These are phyloP conservation scores for Isurus oxyrinchus DNA, from an alignment of 2,113 vertebrate species.

Conservation along the genomic window DNA sequence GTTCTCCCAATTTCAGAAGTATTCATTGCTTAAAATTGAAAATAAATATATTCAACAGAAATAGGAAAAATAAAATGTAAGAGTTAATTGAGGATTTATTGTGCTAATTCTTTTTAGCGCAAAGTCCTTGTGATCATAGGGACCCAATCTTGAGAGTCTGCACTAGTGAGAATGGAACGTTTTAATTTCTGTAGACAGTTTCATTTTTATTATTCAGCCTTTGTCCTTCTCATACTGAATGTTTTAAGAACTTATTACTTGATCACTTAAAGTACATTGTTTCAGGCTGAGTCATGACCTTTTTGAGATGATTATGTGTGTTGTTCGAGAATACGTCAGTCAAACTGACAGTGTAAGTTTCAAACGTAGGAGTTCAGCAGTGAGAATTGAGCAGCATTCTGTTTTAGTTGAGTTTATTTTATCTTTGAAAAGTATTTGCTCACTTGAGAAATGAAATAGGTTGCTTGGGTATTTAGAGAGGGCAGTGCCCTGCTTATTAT, in stretches of 20 bases:
- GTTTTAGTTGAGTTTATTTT: neutral
- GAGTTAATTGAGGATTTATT: neutral
- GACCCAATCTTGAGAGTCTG: neutral
- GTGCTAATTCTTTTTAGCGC: neutral
- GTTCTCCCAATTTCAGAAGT: too few species aligned
- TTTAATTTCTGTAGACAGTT: neutral
- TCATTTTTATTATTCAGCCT: neutral
- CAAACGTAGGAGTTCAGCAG: neutral
- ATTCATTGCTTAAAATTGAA: too few species aligned
- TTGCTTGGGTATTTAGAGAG: neutral
- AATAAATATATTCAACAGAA: neutral
- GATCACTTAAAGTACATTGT: neutral
- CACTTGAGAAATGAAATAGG: neutral
- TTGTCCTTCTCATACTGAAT: neutral
- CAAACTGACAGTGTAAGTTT: neutral
- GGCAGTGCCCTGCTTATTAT: neutral
- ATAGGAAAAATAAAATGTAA: neutral
- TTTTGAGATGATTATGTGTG: neutral
- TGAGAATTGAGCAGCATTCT: neutral
- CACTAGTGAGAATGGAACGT: neutral
- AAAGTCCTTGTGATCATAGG: neutral
- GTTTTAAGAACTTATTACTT: neutral
- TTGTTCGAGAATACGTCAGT: neutral
- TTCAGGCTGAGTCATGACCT: neutral
- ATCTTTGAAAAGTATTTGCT: neutral